Base-by-base conservation (phyloP, 2,797 vertebrate genomes). In the Nyctibius grandis region DNA sequence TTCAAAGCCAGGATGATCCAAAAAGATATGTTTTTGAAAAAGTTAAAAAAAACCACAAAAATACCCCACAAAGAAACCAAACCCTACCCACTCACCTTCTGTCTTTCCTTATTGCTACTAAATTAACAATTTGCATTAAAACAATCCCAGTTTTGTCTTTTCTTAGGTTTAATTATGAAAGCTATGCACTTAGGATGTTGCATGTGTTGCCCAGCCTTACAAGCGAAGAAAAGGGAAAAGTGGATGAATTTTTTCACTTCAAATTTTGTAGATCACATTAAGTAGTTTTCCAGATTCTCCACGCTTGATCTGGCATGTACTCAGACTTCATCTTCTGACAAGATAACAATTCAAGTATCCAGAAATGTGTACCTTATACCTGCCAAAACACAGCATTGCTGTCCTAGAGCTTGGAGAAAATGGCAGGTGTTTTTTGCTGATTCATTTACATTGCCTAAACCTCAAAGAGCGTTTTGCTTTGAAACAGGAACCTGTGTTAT, bases 61-160 rank as follows among this genome's bases (percentile, higher is more conserved):
- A 11, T n/a, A 8, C 5, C 14, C 7, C 2, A 5, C 2, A 50
- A 28, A 1, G 82, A 38, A 85, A 53, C 0, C 26, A 60, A 34
- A 21, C 5, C 6, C 1, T 33, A 16, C 3, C 14, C 8, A 53
- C 4, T 45, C 11, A 33, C 3, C 0, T 59, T 59, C 5, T 38
- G 84, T 22, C 2, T 47, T 81, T 33, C 13, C 33, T 40, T 68
- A 9, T 42, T 29, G 4, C 13, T 63, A 6, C 14, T 73, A 23
- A 9, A n/a, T 47, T 44, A 60, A 56, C 56, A 44, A 40, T 44
- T 53, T 44, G 1, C 8, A 38, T 50, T 29, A 45, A 57, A 72
- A 21, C 1, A 28, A 42, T 36, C 14, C 36, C 10, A 20, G 5
- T 73, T 50, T 59, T 68, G 0, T 36, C 6, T 60, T 34, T 75